A percentile compares a stretch with the other conserved stretches of the same genome.
phyloP scores from a whole-genome alignment of 2,113 vertebrate genomes.

The Notothenia rossii region DNA sequence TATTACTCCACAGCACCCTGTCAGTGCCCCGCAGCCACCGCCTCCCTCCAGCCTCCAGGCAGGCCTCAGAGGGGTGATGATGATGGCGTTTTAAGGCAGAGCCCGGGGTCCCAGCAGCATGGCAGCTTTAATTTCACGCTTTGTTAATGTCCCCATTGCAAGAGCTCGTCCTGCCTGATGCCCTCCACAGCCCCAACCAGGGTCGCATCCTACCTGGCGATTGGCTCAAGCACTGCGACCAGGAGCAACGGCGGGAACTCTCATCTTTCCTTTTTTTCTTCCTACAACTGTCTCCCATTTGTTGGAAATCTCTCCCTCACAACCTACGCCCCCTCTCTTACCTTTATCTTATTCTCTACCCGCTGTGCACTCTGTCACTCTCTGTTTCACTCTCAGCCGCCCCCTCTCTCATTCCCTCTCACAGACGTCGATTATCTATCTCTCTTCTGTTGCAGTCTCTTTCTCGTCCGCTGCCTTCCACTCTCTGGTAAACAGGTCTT shows the following conservation, averaged over 20 bases:
- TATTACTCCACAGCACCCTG: slow-evolving; percentile 78
- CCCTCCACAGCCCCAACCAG: slow-evolving; percentile 55
- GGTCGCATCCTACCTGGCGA: slow-evolving; percentile 67
- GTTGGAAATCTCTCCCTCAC: slow-evolving; percentile 57
- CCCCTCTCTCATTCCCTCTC: slow-evolving; percentile 63
- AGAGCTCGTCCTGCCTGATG: slow-evolving; percentile 54
- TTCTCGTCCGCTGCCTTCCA: slow-evolving; percentile 55
- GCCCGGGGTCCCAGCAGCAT: slow-evolving; percentile 71
- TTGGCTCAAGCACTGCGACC: slow-evolving; percentile 42
- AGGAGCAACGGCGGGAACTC: slow-evolving; percentile 20
- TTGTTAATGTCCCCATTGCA: slow-evolving; percentile 81
- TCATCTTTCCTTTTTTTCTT: slow-evolving; percentile 11
- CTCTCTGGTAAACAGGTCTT: slow-evolving; percentile 71
- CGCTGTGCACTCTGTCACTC: slow-evolving; percentile 72
- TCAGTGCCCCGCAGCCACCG: slow-evolving; percentile 41
- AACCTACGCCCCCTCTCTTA: slow-evolving; percentile 54
- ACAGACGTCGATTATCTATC: slow-evolving; percentile 73
- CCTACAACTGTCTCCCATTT: slow-evolving; percentile 50
- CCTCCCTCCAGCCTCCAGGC: slow-evolving; percentile 49
- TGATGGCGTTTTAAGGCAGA: slow-evolving; percentile 60
- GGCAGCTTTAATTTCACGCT: slow-evolving; percentile 86
- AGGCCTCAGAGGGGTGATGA: slow-evolving; percentile 65
- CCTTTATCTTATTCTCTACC: slow-evolving; percentile 64
- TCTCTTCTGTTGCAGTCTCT: slow-evolving; percentile 60
- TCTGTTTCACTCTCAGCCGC: slow-evolving; percentile 66